A percentile compares a stretch with the other conserved stretches of the same genome.
Evolutionary conservation across 1,140 invertebrate species (phyloP).

Genomic region (Drosophila punjabiensis): DNA sequence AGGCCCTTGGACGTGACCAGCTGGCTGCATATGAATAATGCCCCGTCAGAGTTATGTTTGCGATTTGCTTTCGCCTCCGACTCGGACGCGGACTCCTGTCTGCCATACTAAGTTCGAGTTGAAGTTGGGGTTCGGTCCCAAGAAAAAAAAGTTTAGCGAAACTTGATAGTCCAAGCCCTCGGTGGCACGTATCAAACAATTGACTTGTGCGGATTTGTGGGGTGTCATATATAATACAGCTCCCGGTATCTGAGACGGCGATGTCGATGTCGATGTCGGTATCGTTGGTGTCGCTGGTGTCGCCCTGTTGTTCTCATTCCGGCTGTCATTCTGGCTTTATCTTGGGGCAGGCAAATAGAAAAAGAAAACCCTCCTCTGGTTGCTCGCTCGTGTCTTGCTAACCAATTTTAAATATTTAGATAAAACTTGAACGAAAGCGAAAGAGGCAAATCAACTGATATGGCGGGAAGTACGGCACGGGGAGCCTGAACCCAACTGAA

Average conservation of each 20-base stretch:
- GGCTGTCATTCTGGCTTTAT: slow-evolving; percentile 44
- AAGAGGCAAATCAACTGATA: slow-evolving; percentile 74
- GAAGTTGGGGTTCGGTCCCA: slow-evolving; percentile 3
- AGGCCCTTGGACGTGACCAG: slow-evolving; percentile 60
- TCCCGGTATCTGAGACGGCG: slow-evolving; percentile 22
- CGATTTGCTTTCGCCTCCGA: slow-evolving; percentile 4
- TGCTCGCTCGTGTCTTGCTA: slow-evolving; percentile 52
- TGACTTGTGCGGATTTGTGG: slow-evolving; percentile 56
- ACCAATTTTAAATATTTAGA: slow-evolving; percentile 81
- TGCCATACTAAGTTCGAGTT: slow-evolving; percentile 48
- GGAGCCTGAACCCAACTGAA: too few relatives aligned
- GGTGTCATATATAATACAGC: slow-evolving; percentile 44
- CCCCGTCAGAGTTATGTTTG: slow-evolving; percentile 40
- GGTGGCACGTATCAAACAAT: slow-evolving; percentile 58
- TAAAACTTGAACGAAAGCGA: slow-evolving; percentile 69
- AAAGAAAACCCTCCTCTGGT: slow-evolving; percentile 19
- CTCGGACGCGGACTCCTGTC: slow-evolving; percentile 16
- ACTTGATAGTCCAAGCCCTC: slow-evolving; percentile 42
- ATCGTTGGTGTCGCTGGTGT: slow-evolving; percentile 8
- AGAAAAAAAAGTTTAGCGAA: slow-evolving; percentile 47
- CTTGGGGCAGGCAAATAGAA: slow-evolving; percentile 40
- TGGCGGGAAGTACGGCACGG: neutral
- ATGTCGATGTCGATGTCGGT: slow-evolving; percentile 17
- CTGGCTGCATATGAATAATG: slow-evolving; percentile 57
- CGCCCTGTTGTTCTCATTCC: slow-evolving; percentile 40